Evolutionary conservation across 2,113 vertebrate species (phyloP), one percentile per base, ranked within the genome.

Genomic region (Caranx ignobilis): DNA sequence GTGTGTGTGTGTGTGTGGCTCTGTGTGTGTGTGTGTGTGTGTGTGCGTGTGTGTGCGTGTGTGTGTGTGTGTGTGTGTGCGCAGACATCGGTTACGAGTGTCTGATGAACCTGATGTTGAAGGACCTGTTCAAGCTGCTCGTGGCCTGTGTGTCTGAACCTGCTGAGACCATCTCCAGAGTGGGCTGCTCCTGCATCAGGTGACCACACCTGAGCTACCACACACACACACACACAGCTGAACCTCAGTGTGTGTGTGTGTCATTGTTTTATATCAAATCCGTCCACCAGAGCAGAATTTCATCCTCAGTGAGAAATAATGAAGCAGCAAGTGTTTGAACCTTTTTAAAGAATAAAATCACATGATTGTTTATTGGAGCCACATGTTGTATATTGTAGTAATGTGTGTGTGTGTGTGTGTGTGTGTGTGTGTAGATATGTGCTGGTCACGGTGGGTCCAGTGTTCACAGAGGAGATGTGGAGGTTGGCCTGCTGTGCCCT

Each of bases 381-480:
- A 26, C 26, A 26, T 26, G 26, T 26, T 26, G 26, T 26, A 26
- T 26, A 26, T 26, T 26, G 26, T 26, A 26, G 26, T 26, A 26
- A 26, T 26, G 26, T 26, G 26, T 26, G 26, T 26, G 34, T 34
- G 1, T 16, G 34, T 34, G 1, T 48, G 7, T 32, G 9, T 26
- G 6, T 47, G 6, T 47, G 13, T 16, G 18, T 2, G 0, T 74
- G 0, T 60, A 99, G 98, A 88, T 99, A 99, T 0, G 96, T 99
- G 48, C 87, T 99, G 43, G 97, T 99, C 87, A 98, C 97, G 0
- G 97, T 96, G 0, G 98, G 98, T 16, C 98, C 98, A 0, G 96
- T 98, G 82, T 99, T 99, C 86, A 98, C 97, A 0, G 98, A 99
- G 64, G 98, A 99, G 74, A 99, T 99, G 98, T 99, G 98, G 98